Evolutionary conservation across 2,888 invertebrate genomes (phyloP), one percentile per base, ranked within the genome.

Genomic region (Dexiosoma caninum): DNA sequence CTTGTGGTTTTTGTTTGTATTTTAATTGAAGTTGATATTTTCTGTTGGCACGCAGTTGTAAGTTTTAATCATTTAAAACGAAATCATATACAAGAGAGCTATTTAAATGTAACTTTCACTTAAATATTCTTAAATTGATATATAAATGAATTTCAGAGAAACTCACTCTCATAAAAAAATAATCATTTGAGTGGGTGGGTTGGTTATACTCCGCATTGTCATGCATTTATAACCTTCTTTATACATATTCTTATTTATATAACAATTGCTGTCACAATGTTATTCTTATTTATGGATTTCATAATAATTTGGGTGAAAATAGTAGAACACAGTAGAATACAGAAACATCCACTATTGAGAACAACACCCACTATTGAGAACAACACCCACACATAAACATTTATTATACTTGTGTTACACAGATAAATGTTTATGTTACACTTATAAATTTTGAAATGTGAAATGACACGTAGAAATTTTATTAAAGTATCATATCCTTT

Each of bases 391-490:
- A 46, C 21, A 69, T 23, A 19, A 10, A 51, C 23, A 74, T 16
- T 35, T 14, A 69, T 16, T n/a, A 19, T 44, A 14, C 21, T 44
- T 30, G 6, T 21, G 9, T 32, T 53, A 37, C 37, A 35, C 2
- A 35, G 9, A 27, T 46, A 37, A 30, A 40, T 40, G 27, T 66
- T 59, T 23, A 44, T n/a, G 8, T 44, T 53, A 35, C 46, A n/a
- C 21, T 49, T 67, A 59, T 53, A 69, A 44, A 60, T 69, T 69
- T 79, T 70, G 55, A 75, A 59, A 70, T 53, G 64, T 75, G 57
- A 66, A 70, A 79, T 79, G 75, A 71, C 53, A 66, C 59, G 69
- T 70, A 53, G 69, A 70, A 74, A 66, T 70, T 70, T 70, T 71
- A 60, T 51, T 37, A 75, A 53, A 53, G 35, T 23, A 40, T 53